Evolutionary conservation across 2,113 vertebrate species (phyloP).

Genomic region (Panurus biarmicus): DNA sequence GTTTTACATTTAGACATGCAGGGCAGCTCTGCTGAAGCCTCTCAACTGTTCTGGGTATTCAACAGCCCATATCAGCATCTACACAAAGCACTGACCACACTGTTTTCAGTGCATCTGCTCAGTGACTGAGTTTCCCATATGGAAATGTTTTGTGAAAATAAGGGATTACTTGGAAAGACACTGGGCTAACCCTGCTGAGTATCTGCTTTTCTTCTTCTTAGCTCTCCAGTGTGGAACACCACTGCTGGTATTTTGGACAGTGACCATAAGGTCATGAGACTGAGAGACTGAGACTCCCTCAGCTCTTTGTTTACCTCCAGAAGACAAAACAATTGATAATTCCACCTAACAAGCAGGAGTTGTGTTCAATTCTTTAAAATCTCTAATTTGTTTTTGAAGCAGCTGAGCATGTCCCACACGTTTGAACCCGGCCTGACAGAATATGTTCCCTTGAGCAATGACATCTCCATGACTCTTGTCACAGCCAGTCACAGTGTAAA

Average conservation of each 20-base stretch:
- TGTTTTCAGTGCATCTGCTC: not conserved
- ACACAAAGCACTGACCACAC: not conserved
- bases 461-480: not conserved
- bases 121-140: constrained; percentile 11
- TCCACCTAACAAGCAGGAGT: not conserved
- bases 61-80: not conserved
- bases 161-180: constrained; percentile 41
- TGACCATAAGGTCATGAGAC: constrained; percentile 45
- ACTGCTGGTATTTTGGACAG: constrained; percentile 51
- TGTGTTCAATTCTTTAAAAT: not conserved
- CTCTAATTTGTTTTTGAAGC: not conserved
- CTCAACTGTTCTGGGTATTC: not conserved
- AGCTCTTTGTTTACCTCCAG: constrained; percentile 36
- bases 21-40: not conserved
- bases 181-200: constrained; percentile 47
- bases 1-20: not conserved
- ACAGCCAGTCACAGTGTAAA: not conserved
- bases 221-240: not conserved
- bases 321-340: constrained; percentile 30
- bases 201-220: constrained; percentile 56
- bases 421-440: not conserved
- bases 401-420: not conserved
- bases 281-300: not conserved
- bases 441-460: not conserved
- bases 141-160: constrained; percentile 53